Evolutionary conservation across 2,113 vertebrate genomes (phyloP), one percentile per base, ranked within the genome.

Genomic region (Felis catus): DNA sequence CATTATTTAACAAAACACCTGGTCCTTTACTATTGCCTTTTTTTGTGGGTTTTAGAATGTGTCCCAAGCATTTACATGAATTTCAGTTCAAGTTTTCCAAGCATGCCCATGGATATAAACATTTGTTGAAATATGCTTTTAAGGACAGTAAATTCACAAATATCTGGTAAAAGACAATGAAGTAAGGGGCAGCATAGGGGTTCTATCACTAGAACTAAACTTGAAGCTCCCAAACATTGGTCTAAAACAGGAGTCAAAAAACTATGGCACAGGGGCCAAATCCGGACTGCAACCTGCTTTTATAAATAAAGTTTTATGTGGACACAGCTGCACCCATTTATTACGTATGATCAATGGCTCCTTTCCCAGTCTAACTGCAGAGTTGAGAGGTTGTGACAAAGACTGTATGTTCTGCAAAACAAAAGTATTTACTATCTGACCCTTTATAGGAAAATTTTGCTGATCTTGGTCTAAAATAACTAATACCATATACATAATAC

Each of bases 1-100:
- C 33, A 31, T 80, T 51, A 65, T 81, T 84, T 88, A 51, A 80
- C 16, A 31, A 31, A 93, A 89, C 29, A 96, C 7, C 14, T 31
- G 16, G n/a, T 76, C 18, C 58, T 94, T 78, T 74, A 65, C 0
- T 61, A 19, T 51, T 73, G 61, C 36, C 9, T 88, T 97, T 13
- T 73, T 93, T 81, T 51, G 4, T 80, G 31, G 31, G 29, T 70
- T 97, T 95, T 41, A 65, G 70, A 93, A 94, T 79, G 39, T 93
- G 25, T 92, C 15, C 41, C 2, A 89, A 91, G 33, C 9, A 89
- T 82, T 89, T 82, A n/a, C 11, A 36, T 89, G 53, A 86, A 41
- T 81, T 92, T 95, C 21, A 89, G 8, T 45, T 78, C 61, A 89
- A 94, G 45, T 7, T 61, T 73, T 90, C 29, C 45, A 23, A 41